Percentiles rank a stretch among this genome's conserved stretches.
Conservation (phyloP, 1,140 invertebrate genomes). For the Caenorhabditis briggsae region DNA sequence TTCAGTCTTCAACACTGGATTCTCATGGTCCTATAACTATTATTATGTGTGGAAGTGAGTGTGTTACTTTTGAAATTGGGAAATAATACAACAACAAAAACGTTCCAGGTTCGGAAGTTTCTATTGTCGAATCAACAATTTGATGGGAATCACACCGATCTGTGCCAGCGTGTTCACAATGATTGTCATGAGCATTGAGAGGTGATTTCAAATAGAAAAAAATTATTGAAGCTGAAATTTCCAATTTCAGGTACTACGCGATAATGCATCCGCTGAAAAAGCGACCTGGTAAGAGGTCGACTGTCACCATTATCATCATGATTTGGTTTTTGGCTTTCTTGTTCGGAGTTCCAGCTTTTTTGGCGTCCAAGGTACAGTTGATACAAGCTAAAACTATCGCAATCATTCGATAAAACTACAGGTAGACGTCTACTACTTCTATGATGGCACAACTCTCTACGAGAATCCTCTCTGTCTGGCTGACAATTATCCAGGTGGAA, state of each 20-base stretch:
- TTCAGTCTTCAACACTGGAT: conserved; percentile 75
- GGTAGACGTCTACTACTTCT: conserved; percentile 83
- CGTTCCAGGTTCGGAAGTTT: conserved; percentile 67
- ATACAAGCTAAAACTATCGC: no score
- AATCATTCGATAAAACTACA: no score
- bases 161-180: conserved; percentile 77
- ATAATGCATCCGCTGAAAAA: conserved; percentile 90
- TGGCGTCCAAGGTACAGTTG: conserved; percentile 83
- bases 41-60: conserved; percentile 75
- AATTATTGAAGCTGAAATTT: neutral
- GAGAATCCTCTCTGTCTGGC: conserved; percentile 71
- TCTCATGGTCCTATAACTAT: conserved; percentile 74
- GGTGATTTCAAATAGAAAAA: conserved; percentile 66
- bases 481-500: conserved; percentile 73
- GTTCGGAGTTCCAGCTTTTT: conserved; percentile 86
- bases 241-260: conserved; percentile 87
- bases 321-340: conserved; percentile 88
- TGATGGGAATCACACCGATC: conserved; percentile 78
- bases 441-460: conserved; percentile 67
- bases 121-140: conserved; percentile 75
- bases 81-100: neutral
- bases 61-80: neutral
- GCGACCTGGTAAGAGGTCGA: conserved; percentile 85
- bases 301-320: conserved; percentile 84
- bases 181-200: conserved; percentile 76